These are phyloP conservation scores for Aphodius sticticus DNA, from an alignment of 2,888 invertebrate species.

Conservation along the genomic window DNA sequence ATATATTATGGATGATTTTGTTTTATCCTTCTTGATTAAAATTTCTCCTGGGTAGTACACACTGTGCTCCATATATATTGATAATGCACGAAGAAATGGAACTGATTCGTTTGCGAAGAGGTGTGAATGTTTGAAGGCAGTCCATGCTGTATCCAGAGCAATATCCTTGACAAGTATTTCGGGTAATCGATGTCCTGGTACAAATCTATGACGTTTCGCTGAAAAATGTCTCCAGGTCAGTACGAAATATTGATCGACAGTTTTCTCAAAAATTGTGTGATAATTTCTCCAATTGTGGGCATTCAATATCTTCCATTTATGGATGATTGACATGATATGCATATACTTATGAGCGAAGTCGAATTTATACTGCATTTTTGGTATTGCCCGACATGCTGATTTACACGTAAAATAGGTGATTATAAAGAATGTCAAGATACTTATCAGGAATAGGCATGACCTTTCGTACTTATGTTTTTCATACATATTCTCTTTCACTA, in stretches of 20 bases:
- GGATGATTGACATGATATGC: neutral
- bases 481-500: neutral
- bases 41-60: slow-evolving; percentile 43
- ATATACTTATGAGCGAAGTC: neutral
- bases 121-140: slow-evolving; percentile 44
- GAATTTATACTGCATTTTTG: slow-evolving; percentile 22
- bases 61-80: slow-evolving; percentile 37
- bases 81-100: slow-evolving; percentile 40
- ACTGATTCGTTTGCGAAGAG: slow-evolving; percentile 42
- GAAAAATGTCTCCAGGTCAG: slow-evolving; percentile 31
- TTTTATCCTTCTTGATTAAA: slow-evolving; percentile 39
- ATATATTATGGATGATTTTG: slow-evolving; percentile 44
- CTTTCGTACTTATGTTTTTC: neutral
- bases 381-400: slow-evolving; percentile 24
- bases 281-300: slow-evolving; percentile 11
- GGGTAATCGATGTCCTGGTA: slow-evolving; percentile 38
- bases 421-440: slow-evolving; percentile 19
- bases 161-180: slow-evolving; percentile 37
- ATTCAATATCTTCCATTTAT: neutral
- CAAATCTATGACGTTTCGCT: neutral
- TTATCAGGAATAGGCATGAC: neutral
- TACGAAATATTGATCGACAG: slow-evolving; percentile 18
- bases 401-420: slow-evolving; percentile 20
- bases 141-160: slow-evolving; percentile 41
- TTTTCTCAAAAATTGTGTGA: slow-evolving; percentile 18